These are phyloP conservation scores for Melierax canorus DNA, from an alignment of 2,113 vertebrate genomes.

Conservation along the genomic window DNA sequence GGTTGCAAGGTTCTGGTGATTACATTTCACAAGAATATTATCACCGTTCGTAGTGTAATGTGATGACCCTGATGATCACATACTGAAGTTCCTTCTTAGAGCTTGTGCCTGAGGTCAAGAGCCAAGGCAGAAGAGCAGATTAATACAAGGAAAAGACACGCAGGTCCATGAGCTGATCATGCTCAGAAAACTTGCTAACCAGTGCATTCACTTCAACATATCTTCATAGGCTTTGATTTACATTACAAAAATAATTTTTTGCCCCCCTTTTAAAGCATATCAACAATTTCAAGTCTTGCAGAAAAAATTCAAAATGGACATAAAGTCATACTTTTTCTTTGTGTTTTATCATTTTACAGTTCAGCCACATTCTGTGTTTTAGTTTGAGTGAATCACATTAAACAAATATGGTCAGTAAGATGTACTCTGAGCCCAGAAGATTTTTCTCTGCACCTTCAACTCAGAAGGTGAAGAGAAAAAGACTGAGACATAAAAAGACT, in stretches of 20 bases:
- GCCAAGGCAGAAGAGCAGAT: background rate
- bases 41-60: background rate
- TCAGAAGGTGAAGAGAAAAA: background rate
- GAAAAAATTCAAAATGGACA: background rate
- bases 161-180: background rate
- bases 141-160: background rate
- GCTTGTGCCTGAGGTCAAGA: background rate
- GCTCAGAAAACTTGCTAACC: background rate
- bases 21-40: background rate
- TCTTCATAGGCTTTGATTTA: background rate
- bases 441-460: background rate
- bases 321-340: background rate
- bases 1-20: background rate
- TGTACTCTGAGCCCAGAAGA: background rate
- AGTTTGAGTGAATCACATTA: background rate
- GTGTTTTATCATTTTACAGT: background rate
- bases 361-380: background rate
- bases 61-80: background rate
- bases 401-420: background rate
- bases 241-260: background rate
- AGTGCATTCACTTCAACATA: background rate
- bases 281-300: background rate
- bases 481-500: background rate
- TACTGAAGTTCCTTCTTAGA: background rate
- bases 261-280: background rate